These are phyloP conservation scores for Shargacucullia verbasci DNA, from an alignment of 2,888 invertebrate genomes.

Conservation along the genomic window DNA sequence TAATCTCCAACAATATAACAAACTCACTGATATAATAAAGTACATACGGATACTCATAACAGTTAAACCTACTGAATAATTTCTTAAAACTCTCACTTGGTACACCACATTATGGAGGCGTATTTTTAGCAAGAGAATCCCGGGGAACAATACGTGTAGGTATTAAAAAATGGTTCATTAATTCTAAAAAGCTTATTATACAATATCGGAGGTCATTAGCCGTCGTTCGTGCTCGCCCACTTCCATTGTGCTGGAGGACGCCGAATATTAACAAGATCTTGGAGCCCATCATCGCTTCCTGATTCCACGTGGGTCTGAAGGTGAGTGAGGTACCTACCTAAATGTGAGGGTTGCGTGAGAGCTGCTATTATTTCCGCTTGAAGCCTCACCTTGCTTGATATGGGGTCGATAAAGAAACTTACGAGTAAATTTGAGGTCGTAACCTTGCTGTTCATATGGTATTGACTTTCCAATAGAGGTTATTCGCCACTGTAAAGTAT, in stretches of 20 bases:
- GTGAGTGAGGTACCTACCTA: conserved; percentile 49
- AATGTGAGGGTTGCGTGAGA: conserved; percentile 78
- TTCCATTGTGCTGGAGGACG: conserved; percentile 37
- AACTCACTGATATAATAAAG: too few relatives aligned
- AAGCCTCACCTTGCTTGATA: conserved; percentile 77
- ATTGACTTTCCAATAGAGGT: conserved; percentile 52
- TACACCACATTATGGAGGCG: too few relatives aligned
- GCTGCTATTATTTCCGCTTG: conserved; percentile 74
- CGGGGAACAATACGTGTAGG: conserved; percentile 7
- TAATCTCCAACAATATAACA: too few relatives aligned
- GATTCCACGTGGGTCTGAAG: conserved; percentile 52
- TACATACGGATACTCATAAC: too few relatives aligned
- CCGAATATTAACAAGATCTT: conserved; percentile 50
- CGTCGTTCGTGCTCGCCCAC: conserved; percentile 14
- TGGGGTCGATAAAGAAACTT: conserved; percentile 72
- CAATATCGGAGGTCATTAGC: conserved; percentile 36
- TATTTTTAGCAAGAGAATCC: conserved; percentile 1
- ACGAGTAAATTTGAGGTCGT: conserved; percentile 70
- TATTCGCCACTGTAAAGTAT: conserved; percentile 29
- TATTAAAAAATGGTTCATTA: conserved; percentile 37
- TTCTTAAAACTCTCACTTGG: too few relatives aligned
- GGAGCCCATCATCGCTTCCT: conserved; percentile 58
- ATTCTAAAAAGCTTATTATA: conserved; percentile 31
- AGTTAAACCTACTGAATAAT: too few relatives aligned
- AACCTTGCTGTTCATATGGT: conserved; percentile 59